These are phyloP conservation scores for Noctua janthina DNA, from an alignment of 2,888 invertebrate species.

Conservation along the genomic window DNA sequence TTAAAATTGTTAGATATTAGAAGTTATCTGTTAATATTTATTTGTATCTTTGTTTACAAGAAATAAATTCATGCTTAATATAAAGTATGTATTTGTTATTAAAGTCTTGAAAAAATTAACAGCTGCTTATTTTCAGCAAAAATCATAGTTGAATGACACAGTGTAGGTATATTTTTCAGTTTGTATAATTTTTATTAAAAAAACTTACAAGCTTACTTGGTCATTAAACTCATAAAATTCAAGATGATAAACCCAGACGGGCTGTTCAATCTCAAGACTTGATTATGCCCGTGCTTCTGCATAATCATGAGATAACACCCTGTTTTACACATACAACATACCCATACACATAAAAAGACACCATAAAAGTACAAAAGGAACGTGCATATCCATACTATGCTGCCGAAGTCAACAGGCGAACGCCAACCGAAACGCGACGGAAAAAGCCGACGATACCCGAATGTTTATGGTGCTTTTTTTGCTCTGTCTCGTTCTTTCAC, in stretches of 20 bases:
- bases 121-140: neutral
- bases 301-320: conserved; percentile 38
- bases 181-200: neutral
- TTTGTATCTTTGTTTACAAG: neutral
- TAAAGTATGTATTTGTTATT: no score
- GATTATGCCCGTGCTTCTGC: conserved; percentile 51
- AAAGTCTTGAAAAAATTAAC: no score
- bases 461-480: conserved; percentile 85
- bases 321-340: conserved; percentile 16
- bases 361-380: conserved; percentile 31
- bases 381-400: conserved; percentile 72
- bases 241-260: conserved; percentile 29
- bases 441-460: conserved; percentile 83
- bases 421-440: conserved; percentile 71
- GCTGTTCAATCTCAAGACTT: conserved; percentile 26
- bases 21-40: neutral
- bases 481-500: conserved; percentile 81
- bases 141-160: neutral
- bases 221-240: conserved; percentile 13
- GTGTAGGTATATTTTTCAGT: no score
- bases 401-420: conserved; percentile 75
- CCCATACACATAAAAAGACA: conserved; percentile 16
- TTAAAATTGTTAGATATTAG: neutral
- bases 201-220: neutral
- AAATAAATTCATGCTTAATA: neutral